Percentiles rank a stretch among this genome's conserved stretches.
phyloP scores from a whole-genome alignment of 2,797 vertebrate genomes.

The Psittacula derbiana region DNA sequence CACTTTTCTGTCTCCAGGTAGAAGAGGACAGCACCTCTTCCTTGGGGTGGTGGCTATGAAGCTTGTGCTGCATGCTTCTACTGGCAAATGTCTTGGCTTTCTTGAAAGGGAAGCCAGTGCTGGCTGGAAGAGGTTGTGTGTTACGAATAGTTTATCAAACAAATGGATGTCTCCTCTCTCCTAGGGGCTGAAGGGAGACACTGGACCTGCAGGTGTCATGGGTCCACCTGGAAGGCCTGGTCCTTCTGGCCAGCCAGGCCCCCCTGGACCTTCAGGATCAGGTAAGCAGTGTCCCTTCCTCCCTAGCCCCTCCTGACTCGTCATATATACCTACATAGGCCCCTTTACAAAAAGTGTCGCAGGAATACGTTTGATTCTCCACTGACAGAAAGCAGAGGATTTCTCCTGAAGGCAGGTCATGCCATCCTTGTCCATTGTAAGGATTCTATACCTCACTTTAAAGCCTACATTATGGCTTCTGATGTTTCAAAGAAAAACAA shows the following conservation, averaged over 20 bases:
- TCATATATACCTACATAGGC: accelerated
- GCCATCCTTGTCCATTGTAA: not conserved
- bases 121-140: not conserved
- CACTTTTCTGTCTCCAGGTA: accelerated
- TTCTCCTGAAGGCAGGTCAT: not conserved
- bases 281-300: constrained; percentile 74
- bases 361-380: not conserved
- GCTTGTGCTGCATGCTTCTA: not conserved
- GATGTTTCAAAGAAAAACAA: not conserved
- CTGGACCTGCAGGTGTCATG: constrained; percentile 80
- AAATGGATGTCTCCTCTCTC: constrained; percentile 13
- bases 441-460: not conserved
- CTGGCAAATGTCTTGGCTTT: not conserved
- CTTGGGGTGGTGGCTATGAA: not conserved
- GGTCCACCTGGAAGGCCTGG: constrained; percentile 91
- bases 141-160: not conserved
- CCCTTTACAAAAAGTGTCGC: not conserved
- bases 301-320: not conserved
- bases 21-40: not conserved
- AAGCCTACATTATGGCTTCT: not conserved
- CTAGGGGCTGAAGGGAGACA: constrained; percentile 91
- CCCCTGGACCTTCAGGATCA: constrained; percentile 85
- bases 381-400: not conserved
- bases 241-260: constrained; percentile 86
- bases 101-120: not conserved